phyloP scores from a whole-genome alignment of 2,888 invertebrate genomes.

The Theretra japonica region DNA sequence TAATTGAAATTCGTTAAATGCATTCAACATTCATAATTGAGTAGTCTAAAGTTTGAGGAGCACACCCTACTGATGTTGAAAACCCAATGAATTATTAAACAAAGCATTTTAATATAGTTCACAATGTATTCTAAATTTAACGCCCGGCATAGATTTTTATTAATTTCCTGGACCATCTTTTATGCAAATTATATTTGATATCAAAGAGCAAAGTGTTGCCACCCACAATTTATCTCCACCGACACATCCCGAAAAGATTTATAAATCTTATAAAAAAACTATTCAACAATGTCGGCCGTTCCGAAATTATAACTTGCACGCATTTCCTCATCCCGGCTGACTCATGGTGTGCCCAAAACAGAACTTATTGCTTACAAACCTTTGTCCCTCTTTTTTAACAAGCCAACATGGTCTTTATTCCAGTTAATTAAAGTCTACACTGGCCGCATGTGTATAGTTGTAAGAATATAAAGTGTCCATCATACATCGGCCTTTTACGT shows the following conservation, averaged over 20 bases:
- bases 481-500: conserved; percentile 53
- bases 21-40: too few species aligned
- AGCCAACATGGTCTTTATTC: conserved; percentile 10
- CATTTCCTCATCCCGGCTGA: conserved; percentile 82
- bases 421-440: conserved; percentile 34
- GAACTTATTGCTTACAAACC: conserved; percentile 77
- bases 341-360: conserved; percentile 80
- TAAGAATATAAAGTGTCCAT: conserved; percentile 50
- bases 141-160: background rate
- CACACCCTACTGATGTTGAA: too few species aligned
- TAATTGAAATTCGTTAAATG: too few species aligned
- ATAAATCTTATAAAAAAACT: conserved; percentile 62
- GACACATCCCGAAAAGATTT: conserved; percentile 64
- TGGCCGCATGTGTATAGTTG: conserved; percentile 19
- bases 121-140: background rate
- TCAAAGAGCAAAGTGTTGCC: conserved; percentile 46
- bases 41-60: too few species aligned
- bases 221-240: conserved; percentile 50
- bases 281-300: conserved; percentile 78
- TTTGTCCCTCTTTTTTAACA: conserved; percentile 34
- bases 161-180: conserved; percentile 7
- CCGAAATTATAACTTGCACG: conserved; percentile 81
- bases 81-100: too few species aligned
- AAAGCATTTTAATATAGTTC: background rate
- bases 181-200: conserved; percentile 27